These are phyloP conservation scores for Ephialtes manifestator DNA, from an alignment of 2,888 invertebrate species.

Conservation along the genomic window DNA sequence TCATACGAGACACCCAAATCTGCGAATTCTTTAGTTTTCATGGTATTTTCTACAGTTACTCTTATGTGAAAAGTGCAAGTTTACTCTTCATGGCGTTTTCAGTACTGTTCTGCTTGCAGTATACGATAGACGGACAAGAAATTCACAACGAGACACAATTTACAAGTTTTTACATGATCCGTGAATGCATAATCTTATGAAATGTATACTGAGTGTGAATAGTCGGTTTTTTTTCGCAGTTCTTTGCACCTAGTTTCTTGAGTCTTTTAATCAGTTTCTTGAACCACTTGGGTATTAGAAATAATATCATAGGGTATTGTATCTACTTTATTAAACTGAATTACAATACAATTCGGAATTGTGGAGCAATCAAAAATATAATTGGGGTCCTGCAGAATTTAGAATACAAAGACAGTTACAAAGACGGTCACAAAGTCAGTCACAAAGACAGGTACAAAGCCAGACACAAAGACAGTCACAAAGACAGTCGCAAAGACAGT, in stretches of 20 bases:
- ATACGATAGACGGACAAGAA: constrained; percentile 15
- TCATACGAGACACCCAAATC: constrained; percentile 3
- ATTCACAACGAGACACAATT: constrained; percentile 21
- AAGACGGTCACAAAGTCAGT: too few relatives aligned
- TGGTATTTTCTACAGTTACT: constrained; percentile 10
- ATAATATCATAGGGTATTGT: too few relatives aligned
- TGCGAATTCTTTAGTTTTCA: constrained; percentile 25
- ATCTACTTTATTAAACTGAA: too few relatives aligned
- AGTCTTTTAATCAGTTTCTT: not conserved
- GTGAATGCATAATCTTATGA: not conserved
- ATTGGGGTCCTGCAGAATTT: too few relatives aligned
- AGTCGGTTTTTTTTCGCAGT: not conserved
- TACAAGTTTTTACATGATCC: not conserved
- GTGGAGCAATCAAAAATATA: too few relatives aligned
- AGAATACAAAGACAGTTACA: too few relatives aligned
- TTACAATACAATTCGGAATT: too few relatives aligned
- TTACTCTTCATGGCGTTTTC: constrained; percentile 39
- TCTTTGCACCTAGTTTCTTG: not conserved
- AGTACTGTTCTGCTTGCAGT: constrained; percentile 36
- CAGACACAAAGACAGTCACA: too few relatives aligned
- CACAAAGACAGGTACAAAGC: too few relatives aligned
- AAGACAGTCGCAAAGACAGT: too few relatives aligned
- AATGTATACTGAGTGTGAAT: not conserved
- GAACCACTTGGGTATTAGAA: too few relatives aligned
- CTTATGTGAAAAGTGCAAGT: constrained; percentile 21